Base-by-base conservation (phyloP, 2,113 vertebrate genomes). In the Toxostoma redivivum region DNA sequence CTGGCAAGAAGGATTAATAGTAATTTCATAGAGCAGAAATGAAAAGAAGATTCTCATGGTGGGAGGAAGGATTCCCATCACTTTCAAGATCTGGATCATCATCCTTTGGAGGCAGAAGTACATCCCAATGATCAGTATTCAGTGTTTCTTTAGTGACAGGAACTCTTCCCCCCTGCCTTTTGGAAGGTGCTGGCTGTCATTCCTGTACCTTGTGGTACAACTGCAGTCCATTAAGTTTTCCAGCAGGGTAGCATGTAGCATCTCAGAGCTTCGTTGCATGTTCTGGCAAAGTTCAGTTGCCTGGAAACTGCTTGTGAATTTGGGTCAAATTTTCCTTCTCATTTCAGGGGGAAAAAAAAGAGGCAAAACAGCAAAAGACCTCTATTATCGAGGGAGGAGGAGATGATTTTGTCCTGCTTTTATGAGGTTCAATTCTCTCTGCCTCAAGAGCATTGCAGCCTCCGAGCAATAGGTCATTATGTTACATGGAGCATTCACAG, bases 281-380 rank as follows among this genome's bases (percentile, higher is more conserved):
- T 66, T 74, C 88, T 78, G 94, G 86, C 67, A 90, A 94, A 94
- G 80, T 89, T 84, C 94, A 91, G 77, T 95, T 92, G 83, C 92
- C 89, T 91, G 92, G 92, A 94, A 94, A 91, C 83, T 92, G 76
- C 72, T 48, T 78, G 51, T 76, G 86, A 91, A 97, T 96, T 96
- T 95, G 92, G 77, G 92, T 95, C 94, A 95, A 78, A 91, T 92
- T 89, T 95, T 92, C 86, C 77, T 92, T 95, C 69, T 91, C 86
- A n/a, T 94, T 96, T 95, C 91, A 86, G 76, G 1, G 48, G 1
- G 14, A 58, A 58, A 66, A 53, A 58, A 54, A 50, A 14, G 17
- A 9, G 0, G 6, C 5, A 24, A 84, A 81, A 2, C 15, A 50
- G 70, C 22, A 60, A 42, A 80, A 84, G 47, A 88, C 33, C 47